Evolutionary conservation across 2,113 vertebrate genomes (phyloP).

Genomic region (Ceyx cyanopectus): DNA sequence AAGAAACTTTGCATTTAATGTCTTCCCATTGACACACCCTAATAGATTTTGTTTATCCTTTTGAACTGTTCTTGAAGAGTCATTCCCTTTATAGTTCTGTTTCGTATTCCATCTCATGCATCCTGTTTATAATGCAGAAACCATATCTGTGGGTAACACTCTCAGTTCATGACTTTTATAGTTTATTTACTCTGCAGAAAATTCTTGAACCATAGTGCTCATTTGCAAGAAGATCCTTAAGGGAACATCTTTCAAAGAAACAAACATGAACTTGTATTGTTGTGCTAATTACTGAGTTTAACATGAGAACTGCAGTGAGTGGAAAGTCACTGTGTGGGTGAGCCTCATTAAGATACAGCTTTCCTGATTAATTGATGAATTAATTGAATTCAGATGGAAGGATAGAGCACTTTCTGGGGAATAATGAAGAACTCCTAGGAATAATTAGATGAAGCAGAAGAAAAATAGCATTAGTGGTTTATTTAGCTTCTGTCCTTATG

Average conservation of each 20-base stretch:
- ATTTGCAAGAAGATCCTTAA: background rate
- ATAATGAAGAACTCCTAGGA: background rate
- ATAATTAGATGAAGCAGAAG: background rate
- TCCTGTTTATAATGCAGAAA: background rate
- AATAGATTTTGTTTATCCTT: background rate
- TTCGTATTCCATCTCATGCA: background rate
- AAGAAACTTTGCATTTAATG: background rate
- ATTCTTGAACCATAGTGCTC: background rate
- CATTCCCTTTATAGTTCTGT: background rate
- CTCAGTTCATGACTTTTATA: background rate
- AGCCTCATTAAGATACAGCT: background rate
- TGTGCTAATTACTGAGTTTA: slow-evolving; percentile 18
- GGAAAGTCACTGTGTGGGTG: background rate
- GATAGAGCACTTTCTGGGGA: background rate
- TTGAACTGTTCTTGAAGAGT: background rate
- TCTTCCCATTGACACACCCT: background rate
- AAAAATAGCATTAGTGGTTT: background rate
- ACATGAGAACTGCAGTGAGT: background rate
- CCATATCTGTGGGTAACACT: background rate
- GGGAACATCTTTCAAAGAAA: background rate
- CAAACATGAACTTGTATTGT: background rate
- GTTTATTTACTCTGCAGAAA: background rate
- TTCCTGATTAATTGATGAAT: slow-evolving; percentile 16
- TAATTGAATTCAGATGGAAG: slow-evolving; percentile 33
- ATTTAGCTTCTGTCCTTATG: background rate